Base-by-base conservation (phyloP, 2,888 invertebrate species). In the Zaprionus bogoriensis region DNA sequence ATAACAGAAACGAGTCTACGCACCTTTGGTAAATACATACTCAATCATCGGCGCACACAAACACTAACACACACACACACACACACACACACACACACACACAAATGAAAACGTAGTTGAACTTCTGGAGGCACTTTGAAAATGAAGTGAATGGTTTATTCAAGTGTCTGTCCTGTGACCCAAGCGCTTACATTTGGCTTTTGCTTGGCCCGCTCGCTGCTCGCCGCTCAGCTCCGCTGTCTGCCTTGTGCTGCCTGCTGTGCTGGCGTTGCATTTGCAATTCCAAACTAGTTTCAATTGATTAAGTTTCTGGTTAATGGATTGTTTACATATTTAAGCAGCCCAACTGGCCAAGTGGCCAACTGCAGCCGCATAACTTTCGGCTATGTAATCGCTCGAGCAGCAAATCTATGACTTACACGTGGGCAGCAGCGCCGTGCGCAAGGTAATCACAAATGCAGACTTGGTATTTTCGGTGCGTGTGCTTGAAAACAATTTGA, bases 221-320 rank as follows among this genome's bases (percentile, higher is more conserved):
- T n/a, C n/a, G n/a, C n/a, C n/a, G n/a, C n/a, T n/a, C n/a, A n/a
- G n/a, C n/a, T n/a, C n/a, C n/a, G n/a, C n/a, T n/a, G 5, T 22
- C 22, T 22, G 44, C 3, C 12, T 7, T 28, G 39, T 50, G 38
- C 27, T 67, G 50, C 47, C 54, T 67, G 74, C 74, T 71, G 77
- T 61, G 82, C 61, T 77, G 64, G 59, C 74, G 76, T 60, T 75
- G 72, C 80, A 79, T 79, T 86, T 86, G 69, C 81, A 61, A 76
- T 81, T 79, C 80, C 66, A 70, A 77, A 68, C 77, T 67, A 64
- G 86, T 83, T 82, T 68, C 86, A 80, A 82, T 86, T 83, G 81
- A 81, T 81, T 81, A 77, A 83, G 80, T 86, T 86, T 74, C 74
- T 86, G 74, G 81, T 82, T 82, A 82, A 82, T 82, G 86, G 86